Percentiles rank a stretch among this genome's conserved stretches.
phyloP scores from a whole-genome alignment of 2,888 invertebrate species.

The Leptogaster cylindrica region DNA sequence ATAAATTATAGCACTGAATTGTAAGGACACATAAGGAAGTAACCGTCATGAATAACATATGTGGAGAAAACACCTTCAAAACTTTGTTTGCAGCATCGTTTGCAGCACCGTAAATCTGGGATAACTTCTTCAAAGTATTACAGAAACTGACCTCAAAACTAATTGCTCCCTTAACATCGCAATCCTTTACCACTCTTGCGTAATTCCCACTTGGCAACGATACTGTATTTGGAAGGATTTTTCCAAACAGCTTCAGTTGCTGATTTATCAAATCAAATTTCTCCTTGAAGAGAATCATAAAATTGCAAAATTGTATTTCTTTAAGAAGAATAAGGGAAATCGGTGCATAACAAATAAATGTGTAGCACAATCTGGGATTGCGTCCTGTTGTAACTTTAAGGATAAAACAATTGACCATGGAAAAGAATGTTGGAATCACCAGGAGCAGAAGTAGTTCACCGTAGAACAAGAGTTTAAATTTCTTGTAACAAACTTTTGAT shows the following conservation, averaged over 20 bases:
- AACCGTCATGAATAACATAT: slow-evolving; percentile 51
- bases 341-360: slow-evolving; percentile 54
- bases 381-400: neutral
- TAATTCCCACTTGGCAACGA: neutral
- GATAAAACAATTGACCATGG: slow-evolving; percentile 46
- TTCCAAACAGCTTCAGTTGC: slow-evolving; percentile 39
- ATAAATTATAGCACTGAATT: slow-evolving; percentile 53
- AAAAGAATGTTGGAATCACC: slow-evolving; percentile 37
- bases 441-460: slow-evolving; percentile 17
- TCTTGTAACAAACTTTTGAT: neutral
- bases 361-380: slow-evolving; percentile 49
- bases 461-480: slow-evolving; percentile 4
- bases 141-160: neutral
- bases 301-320: slow-evolving; percentile 53
- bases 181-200: neutral
- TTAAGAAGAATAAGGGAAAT: slow-evolving; percentile 52
- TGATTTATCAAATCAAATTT: slow-evolving; percentile 51
- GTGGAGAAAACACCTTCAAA: slow-evolving; percentile 51
- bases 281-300: slow-evolving; percentile 51
- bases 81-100: slow-evolving; percentile 51
- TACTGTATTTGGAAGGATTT: neutral
- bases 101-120: slow-evolving; percentile 50
- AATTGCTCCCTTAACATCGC: neutral
- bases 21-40: slow-evolving; percentile 53
- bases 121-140: slow-evolving; percentile 47